Percentiles rank a stretch among this genome's conserved stretches.
These are phyloP conservation scores for Therioaphis trifolii DNA, from an alignment of 2,888 invertebrate genomes.

Conservation along the genomic window DNA sequence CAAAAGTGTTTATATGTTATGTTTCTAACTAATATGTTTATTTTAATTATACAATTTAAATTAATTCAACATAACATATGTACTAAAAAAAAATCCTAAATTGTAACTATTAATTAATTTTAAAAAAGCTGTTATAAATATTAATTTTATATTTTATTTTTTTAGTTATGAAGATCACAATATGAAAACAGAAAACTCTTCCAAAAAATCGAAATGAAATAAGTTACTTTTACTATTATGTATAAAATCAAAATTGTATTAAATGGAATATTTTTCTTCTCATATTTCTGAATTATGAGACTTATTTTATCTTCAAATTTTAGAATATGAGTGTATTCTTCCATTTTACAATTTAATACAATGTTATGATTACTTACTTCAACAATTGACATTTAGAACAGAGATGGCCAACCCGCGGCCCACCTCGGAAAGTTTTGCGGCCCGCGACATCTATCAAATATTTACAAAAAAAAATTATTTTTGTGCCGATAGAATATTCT, in stretches of 20 bases:
- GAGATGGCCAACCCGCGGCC: too few species aligned
- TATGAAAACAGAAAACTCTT: conserved; percentile 24
- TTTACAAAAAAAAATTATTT: too few species aligned
- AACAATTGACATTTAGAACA: not conserved
- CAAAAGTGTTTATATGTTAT: too few species aligned
- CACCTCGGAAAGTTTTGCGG: too few species aligned
- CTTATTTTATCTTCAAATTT: not conserved
- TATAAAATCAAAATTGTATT: conserved; percentile 4
- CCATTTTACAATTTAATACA: not conserved
- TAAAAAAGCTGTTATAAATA: not conserved
- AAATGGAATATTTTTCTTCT: not conserved
- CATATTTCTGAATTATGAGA: not conserved
- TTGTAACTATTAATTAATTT: too few species aligned
- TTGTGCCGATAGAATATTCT: too few species aligned
- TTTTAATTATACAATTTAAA: too few species aligned
- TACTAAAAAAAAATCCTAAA: too few species aligned
- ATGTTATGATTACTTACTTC: not conserved
- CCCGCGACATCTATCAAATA: too few species aligned
- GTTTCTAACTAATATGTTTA: too few species aligned
- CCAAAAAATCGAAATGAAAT: conserved; percentile 27
- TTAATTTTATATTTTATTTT: not conserved
- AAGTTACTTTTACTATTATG: not conserved
- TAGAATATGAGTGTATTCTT: not conserved
- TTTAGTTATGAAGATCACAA: conserved; percentile 58
- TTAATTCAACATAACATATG: too few species aligned